phyloP scores from a whole-genome alignment of 2,888 invertebrate genomes.

The Dexiosoma caninum region DNA sequence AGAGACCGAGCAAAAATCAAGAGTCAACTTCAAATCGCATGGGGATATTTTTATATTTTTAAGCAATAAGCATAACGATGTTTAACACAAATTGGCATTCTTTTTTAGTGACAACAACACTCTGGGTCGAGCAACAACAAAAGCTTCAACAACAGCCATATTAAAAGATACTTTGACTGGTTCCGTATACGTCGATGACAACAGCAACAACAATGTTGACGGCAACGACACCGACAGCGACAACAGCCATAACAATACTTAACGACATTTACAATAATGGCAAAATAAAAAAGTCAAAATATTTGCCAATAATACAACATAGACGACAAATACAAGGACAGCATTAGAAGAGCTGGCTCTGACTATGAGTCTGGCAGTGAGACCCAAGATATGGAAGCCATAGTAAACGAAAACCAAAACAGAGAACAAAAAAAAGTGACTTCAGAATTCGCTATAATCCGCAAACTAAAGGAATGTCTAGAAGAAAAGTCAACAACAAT shows the following conservation, averaged over 20 bases:
- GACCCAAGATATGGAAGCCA: background rate
- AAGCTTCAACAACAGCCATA: slow-evolving; percentile 23
- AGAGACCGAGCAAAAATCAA: no score
- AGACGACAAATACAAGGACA: background rate
- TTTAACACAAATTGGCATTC: slow-evolving; percentile 58
- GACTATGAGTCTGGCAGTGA: background rate
- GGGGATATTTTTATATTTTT: slow-evolving; percentile 43
- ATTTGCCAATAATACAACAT: slow-evolving; percentile 51
- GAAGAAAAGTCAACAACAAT: slow-evolving; percentile 50
- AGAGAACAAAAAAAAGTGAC: background rate
- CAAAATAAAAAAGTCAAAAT: slow-evolving; percentile 57
- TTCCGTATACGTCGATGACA: slow-evolving; percentile 43
- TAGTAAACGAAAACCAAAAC: background rate
- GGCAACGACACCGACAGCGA: slow-evolving; percentile 12
- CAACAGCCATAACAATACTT: slow-evolving; percentile 48
- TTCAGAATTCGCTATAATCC: slow-evolving; percentile 47
- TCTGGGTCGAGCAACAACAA: background rate
- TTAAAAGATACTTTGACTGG: slow-evolving; percentile 53
- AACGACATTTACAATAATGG: slow-evolving; percentile 59
- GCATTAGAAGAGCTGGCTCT: background rate
- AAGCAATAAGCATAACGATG: slow-evolving; percentile 51
- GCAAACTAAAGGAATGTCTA: slow-evolving; percentile 45
- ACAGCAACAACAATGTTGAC: background rate
- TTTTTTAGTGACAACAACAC: background rate
- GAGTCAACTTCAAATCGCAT: slow-evolving; percentile 15